Evolutionary conservation across 2,797 vertebrate genomes (phyloP), one percentile per base, ranked within the genome.

Genomic region (Lates japonicus): DNA sequence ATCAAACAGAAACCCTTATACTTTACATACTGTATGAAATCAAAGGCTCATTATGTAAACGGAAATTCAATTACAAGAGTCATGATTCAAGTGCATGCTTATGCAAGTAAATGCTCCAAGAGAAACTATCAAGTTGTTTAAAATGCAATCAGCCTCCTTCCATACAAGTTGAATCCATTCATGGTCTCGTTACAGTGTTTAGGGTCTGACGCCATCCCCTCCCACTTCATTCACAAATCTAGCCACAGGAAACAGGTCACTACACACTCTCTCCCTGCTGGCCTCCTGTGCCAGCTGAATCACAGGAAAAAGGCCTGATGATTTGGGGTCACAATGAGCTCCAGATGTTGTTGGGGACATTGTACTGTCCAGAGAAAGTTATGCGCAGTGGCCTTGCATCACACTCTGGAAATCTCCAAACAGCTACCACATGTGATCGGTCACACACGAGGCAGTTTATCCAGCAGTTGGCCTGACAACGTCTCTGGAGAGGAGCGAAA

Each of bases 161-260:
- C 55, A 74, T 62, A 46, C 62, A 74, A 77, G 63, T 66, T 39
- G 17, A 79, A 78, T 79, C 73, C 82, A 86, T 87, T 90, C 83
- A 87, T 60, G 72, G 72, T 58, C 69, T 70, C 1, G 37, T 64
- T 78, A 66, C 85, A 86, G 83, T 88, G 83, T 90, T 90, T 71
- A 75, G 73, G 75, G 78, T 87, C 84, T 85, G 85, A 90, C 74
- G 35, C 81, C 85, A 82, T 81, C 78, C 82, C 79, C 81, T 90
- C 78, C 82, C 78, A 79, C 67, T 94, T 88, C 93, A 94, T 95
- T 95, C 94, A 94, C 90, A 95, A 94, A 93, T 89, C 85, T 76
- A 88, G 84, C 65, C 68, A 82, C 90, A 91, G 93, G 90, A 94
- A 94, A 84, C 84, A 58, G 87, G 87, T 85, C 85, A 83, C 87